Conservation (phyloP, 2,888 invertebrate genomes). For the Drosophila mettleri region DNA sequence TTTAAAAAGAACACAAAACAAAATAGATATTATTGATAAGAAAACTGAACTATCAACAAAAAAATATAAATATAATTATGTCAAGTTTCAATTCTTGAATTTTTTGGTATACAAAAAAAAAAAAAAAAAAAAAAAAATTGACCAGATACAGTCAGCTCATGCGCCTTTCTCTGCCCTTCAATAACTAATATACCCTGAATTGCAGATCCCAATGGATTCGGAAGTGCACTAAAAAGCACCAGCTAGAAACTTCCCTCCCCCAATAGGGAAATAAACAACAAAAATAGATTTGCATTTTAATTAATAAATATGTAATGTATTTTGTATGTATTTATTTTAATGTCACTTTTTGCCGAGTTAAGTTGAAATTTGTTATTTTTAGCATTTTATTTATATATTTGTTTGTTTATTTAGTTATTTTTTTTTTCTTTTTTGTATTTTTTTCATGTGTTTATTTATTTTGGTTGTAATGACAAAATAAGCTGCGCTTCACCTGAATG, state of each 20-base stretch:
- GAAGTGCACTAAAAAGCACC: neutral
- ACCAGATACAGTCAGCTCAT: too few species aligned
- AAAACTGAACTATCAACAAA: too few species aligned
- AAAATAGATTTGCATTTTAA: slow-evolving; percentile 12
- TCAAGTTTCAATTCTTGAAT: too few species aligned
- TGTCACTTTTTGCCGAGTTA: slow-evolving; percentile 45
- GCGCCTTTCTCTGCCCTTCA: too few species aligned
- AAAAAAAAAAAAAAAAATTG: too few species aligned
- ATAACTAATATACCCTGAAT: too few species aligned
- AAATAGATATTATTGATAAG: too few species aligned
- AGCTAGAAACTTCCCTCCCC: neutral
- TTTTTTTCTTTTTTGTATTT: slow-evolving; percentile 1
- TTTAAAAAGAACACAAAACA: too few species aligned
- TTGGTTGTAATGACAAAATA: slow-evolving; percentile 33
- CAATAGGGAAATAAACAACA: neutral
- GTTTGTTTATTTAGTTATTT: neutral
- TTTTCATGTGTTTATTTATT: neutral
- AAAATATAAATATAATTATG: too few species aligned
- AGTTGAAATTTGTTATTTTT: slow-evolving; percentile 22
- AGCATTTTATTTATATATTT: slow-evolving; percentile 8
- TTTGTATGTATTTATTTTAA: slow-evolving; percentile 44
- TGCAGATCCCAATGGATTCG: neutral
- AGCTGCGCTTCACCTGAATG: slow-evolving; percentile 50
- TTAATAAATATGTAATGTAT: slow-evolving; percentile 53
- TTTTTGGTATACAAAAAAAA: too few species aligned